Percentiles rank a stretch among this genome's conserved stretches.
Evolutionary conservation across 2,113 vertebrate species (phyloP).

Genomic region (Sapayoa aenigma): DNA sequence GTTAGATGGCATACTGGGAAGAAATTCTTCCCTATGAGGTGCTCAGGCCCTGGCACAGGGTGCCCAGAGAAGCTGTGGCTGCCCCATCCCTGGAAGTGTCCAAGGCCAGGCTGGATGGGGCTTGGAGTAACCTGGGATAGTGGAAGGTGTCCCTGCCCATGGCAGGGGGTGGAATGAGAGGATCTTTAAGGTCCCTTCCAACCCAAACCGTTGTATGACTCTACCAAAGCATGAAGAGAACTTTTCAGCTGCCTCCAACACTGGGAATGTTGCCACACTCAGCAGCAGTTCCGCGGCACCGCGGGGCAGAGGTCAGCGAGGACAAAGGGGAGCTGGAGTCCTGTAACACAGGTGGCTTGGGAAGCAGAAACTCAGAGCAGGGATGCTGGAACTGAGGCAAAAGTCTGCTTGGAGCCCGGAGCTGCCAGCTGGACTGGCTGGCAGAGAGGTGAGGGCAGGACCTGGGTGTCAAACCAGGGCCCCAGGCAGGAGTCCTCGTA

Average conservation of each 20-base stretch:
- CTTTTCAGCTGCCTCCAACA: not conserved
- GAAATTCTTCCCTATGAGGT: not conserved
- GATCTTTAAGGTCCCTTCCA: not conserved
- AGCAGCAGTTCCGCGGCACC: rapidly evolving
- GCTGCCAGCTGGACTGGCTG: rapidly evolving
- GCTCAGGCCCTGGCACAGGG: not conserved
- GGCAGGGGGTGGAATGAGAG: not conserved
- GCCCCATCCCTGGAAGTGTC: not conserved
- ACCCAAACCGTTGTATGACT: not conserved
- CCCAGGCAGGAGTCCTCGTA: not conserved
- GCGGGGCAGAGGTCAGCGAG: rapidly evolving
- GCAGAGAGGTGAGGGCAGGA: not conserved
- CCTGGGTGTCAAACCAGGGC: not conserved
- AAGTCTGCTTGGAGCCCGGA: not conserved
- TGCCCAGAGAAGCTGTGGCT: not conserved
- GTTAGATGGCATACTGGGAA: too few species aligned
- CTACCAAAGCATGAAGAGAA: rapidly evolving
- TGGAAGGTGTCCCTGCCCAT: not conserved
- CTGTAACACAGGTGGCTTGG: too few species aligned
- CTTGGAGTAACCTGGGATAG: not conserved
- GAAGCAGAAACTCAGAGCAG: not conserved
- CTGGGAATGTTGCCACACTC: rapidly evolving
- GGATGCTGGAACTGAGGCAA: not conserved
- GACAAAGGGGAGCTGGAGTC: not conserved
- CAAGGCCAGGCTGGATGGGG: too few species aligned